Conservation (phyloP, 1,140 invertebrate species). For the Caerostris extrusa region DNA sequence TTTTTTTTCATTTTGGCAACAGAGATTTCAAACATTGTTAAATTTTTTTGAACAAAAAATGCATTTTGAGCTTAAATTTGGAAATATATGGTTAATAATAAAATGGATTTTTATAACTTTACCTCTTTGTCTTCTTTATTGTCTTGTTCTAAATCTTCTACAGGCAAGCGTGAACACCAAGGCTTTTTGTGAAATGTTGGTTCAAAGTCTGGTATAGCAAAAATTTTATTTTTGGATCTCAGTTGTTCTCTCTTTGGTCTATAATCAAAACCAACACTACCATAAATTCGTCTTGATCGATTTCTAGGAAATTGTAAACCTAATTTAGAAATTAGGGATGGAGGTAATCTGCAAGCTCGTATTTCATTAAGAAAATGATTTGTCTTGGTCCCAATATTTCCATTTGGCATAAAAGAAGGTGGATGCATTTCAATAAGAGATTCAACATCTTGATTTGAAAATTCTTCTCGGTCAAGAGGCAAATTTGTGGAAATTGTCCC, state of each 20-base stretch:
- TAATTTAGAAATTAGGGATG: conserved; percentile 84
- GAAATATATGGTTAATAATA: background rate
- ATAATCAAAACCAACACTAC: conserved; percentile 84
- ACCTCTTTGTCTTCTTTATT: conserved; percentile 77
- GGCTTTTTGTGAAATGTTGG: background rate
- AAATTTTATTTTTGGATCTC: conserved; percentile 61
- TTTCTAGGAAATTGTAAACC: conserved; percentile 81
- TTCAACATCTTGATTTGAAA: conserved; percentile 80
- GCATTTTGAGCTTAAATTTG: too few relatives aligned
- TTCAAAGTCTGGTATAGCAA: background rate
- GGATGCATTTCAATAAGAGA: conserved; percentile 83
- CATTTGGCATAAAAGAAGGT: conserved; percentile 83
- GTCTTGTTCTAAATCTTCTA: conserved; percentile 63
- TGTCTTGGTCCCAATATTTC: conserved; percentile 85
- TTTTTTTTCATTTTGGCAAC: too few relatives aligned
- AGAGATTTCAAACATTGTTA: too few relatives aligned
- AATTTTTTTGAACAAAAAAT: too few relatives aligned
- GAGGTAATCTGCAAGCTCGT: conserved; percentile 83
- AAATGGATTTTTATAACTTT: background rate
- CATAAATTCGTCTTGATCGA: conserved; percentile 82
- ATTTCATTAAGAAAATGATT: conserved; percentile 83
- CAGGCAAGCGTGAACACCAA: background rate
- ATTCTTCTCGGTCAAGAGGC: conserved; percentile 78
- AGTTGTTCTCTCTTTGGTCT: conserved; percentile 16
- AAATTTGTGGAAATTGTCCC: background rate